phyloP scores from a whole-genome alignment of 53 echinoderm and acorn worm species.

The Crossaster papposus region DNA sequence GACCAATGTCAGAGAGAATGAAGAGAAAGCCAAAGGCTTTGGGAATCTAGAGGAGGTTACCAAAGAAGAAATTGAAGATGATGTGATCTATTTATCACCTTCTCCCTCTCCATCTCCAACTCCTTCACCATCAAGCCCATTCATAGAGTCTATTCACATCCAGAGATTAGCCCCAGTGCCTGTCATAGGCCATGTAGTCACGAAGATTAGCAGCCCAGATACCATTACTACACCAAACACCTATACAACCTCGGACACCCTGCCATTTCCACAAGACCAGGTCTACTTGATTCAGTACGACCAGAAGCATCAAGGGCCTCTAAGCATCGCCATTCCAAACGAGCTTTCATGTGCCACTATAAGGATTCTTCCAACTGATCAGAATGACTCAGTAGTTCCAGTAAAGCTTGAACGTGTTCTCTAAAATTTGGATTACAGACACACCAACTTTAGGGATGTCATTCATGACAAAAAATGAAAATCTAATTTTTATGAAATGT shows the following conservation, averaged over 20 bases:
- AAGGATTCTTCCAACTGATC: slow-evolving; percentile 8
- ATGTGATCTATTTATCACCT: slow-evolving; percentile 12
- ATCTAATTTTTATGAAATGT: too few species aligned
- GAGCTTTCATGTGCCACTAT: slow-evolving; percentile 37
- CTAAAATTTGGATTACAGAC: too few species aligned
- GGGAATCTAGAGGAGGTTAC: not conserved
- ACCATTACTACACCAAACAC: not conserved
- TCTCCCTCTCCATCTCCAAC: slow-evolving; percentile 26
- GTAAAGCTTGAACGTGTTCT: slow-evolving; percentile 38
- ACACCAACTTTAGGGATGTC: too few species aligned
- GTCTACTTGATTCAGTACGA: slow-evolving; percentile 43
- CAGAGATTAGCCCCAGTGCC: slow-evolving; percentile 25
- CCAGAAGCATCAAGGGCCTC: not conserved
- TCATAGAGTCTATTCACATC: slow-evolving; percentile 26
- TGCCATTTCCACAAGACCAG: not conserved
- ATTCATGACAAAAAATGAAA: too few species aligned
- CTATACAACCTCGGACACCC: not conserved
- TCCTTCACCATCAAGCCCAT: not conserved
- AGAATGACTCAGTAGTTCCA: slow-evolving; percentile 3
- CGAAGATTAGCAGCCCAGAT: not conserved
- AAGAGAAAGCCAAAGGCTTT: not conserved
- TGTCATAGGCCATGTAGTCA: not conserved
- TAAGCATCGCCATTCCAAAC: slow-evolving; percentile 33
- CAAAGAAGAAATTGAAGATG: not conserved
- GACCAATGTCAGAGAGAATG: not conserved